These are phyloP conservation scores for Leptopilina myrica DNA, from an alignment of 2,888 invertebrate species.

Conservation along the genomic window DNA sequence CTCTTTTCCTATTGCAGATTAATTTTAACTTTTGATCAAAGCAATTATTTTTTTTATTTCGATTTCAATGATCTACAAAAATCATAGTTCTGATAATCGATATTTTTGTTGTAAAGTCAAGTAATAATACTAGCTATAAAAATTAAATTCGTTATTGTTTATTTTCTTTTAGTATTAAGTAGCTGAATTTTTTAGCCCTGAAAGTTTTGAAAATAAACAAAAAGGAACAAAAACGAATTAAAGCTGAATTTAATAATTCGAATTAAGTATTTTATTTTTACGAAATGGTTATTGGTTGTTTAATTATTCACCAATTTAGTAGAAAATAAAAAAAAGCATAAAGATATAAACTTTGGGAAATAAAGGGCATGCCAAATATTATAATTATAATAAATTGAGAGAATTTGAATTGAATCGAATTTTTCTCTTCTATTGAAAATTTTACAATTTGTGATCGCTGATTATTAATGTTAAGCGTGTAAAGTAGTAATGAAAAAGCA, in stretches of 20 bases:
- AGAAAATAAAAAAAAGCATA: not conserved
- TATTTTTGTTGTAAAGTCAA: too few relatives aligned
- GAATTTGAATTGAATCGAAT: not conserved
- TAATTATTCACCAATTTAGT: not conserved
- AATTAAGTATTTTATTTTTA: not conserved
- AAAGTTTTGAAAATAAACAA: too few relatives aligned
- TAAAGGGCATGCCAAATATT: slow-evolving; percentile 27
- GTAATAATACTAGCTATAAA: too few relatives aligned
- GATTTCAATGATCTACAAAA: too few relatives aligned
- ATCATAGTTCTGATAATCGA: too few relatives aligned
- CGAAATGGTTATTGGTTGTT: not conserved
- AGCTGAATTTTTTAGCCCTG: too few relatives aligned
- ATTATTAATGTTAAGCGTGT: slow-evolving; percentile 62
- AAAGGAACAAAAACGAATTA: too few relatives aligned
- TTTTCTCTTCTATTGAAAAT: not conserved
- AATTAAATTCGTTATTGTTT: too few relatives aligned
- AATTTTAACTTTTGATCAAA: not conserved
- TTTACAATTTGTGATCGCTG: slow-evolving; percentile 47
- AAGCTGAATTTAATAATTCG: too few relatives aligned
- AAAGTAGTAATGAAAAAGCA: slow-evolving; percentile 61
- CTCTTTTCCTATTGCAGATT: not conserved
- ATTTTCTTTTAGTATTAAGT: too few relatives aligned
- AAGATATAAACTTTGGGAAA: not conserved
- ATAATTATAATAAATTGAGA: slow-evolving; percentile 16
- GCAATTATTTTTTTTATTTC: too few relatives aligned